Percentiles rank a stretch among this genome's conserved stretches.
Conservation (phyloP, 2,797 vertebrate species). For the Bothrops alternatus region DNA sequence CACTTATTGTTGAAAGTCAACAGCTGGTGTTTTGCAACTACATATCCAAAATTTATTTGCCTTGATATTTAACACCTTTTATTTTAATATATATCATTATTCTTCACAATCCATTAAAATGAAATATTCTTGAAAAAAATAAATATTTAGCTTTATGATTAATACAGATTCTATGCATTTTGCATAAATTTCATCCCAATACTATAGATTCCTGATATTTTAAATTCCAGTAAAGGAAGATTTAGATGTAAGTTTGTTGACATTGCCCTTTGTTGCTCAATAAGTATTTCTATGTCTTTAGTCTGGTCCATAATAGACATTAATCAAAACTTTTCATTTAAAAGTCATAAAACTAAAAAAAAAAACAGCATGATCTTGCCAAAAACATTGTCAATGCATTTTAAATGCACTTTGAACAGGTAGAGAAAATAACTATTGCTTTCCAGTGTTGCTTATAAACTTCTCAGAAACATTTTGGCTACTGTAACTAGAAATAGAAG, state of each 20-base stretch:
- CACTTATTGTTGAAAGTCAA: slow-evolving; percentile 19
- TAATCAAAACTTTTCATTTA: neutral
- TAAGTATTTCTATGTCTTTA: neutral
- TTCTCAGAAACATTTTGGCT: neutral
- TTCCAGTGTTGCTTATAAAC: neutral
- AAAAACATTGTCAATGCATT: neutral
- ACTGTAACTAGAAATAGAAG: neutral
- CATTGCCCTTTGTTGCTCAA: neutral
- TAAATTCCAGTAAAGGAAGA: neutral
- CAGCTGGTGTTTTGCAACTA: slow-evolving; percentile 19
- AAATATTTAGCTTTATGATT: neutral
- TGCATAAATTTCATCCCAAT: neutral
- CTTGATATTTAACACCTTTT: neutral
- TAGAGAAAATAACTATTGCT: too few species aligned
- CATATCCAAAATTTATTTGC: slow-evolving; percentile 12
- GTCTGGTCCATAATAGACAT: neutral
- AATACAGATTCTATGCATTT: neutral
- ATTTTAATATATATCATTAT: neutral
- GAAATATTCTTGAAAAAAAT: neutral
- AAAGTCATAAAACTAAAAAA: neutral
- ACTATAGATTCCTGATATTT: neutral
- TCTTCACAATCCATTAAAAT: neutral
- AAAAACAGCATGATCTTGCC: neutral
- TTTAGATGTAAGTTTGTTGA: neutral
- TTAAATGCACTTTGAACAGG: neutral